Base-by-base conservation (phyloP, 2,113 vertebrate species). In the Polypterus senegalus region DNA sequence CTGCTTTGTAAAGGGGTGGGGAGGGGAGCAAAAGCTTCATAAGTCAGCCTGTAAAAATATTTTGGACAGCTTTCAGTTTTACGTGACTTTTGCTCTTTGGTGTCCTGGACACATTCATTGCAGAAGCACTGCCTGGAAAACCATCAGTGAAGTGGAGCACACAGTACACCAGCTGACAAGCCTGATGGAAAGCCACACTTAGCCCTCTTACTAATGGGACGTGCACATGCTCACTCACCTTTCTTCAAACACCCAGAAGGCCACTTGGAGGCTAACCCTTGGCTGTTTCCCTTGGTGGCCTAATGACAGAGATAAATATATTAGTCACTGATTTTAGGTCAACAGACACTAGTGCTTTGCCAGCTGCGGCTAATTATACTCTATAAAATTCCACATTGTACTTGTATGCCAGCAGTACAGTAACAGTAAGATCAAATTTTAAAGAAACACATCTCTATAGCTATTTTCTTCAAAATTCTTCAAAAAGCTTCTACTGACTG, bases 1-100 rank as follows among this genome's bases (percentile, higher is more conserved):
- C 27, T 27, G 2, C 27, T 27, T 27, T 27, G 27, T 27, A 27
- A 27, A 27, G 27, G 27, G 27, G 27, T 2, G 27, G 27, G 27
- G 27, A 27, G 27, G 27, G 27, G 27, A 27, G 27, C 27, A 27
- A 27, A 27, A 27, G 27, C 27, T 27, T 27, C 27, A 27, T 27
- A 27, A 27, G 27, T 27, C 27, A 27, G 47, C 11, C 48, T 49
- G 47, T 49, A 60, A n/a, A 27, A 27, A 27, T 43, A 4, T 60
- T 27, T 58, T 27, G 49, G 7, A 4, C 47, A 6, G 9, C 59
- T 4, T 4, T 5, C n/a, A 4, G 9, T 49, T 81, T 79, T 68
- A 76, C 73, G 74, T 72, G 70, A 81, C 77, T 70, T 66, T 71
- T 62, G 65, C 71, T 69, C 78, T 74, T 65, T 64, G 61, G 70